Evolutionary conservation across 1,140 invertebrate species (phyloP).

Genomic region (Micrasema minimum): DNA sequence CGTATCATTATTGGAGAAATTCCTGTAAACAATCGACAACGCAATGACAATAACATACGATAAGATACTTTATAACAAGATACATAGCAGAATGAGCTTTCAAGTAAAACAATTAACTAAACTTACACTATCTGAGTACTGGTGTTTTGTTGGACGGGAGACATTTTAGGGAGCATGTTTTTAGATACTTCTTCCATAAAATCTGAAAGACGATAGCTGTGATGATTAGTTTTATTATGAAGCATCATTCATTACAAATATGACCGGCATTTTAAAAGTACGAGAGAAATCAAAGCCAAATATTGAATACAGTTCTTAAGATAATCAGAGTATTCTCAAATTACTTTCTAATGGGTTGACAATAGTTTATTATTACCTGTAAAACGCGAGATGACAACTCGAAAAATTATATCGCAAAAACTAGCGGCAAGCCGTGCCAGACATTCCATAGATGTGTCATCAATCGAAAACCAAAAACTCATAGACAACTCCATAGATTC

Average conservation of each 20-base stretch:
- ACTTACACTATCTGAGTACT: slow-evolving; percentile 64
- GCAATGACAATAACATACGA: no score
- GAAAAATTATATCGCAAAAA: slow-evolving; percentile 18
- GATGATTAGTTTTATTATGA: not conserved
- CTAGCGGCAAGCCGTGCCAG: slow-evolving; percentile 34
- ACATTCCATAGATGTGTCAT: slow-evolving; percentile 30
- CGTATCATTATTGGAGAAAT: slow-evolving; percentile 76
- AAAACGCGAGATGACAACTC: slow-evolving; percentile 11
- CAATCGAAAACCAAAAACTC: not conserved
- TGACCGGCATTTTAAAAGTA: slow-evolving; percentile 1
- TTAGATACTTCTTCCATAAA: slow-evolving; percentile 32
- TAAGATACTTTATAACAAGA: slow-evolving; percentile 1
- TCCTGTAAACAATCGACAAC: slow-evolving; percentile 66
- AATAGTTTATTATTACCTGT: not conserved
- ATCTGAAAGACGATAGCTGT: slow-evolving; percentile 17
- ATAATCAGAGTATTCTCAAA: no score
- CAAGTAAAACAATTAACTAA: slow-evolving; percentile 19
- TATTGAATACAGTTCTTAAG: not conserved
- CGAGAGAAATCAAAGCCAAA: not conserved
- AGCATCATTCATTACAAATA: not conserved
- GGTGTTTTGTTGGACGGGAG: slow-evolving; percentile 61
- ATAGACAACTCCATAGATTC: no score
- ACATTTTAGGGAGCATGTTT: slow-evolving; percentile 60
- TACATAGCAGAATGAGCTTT: not conserved
- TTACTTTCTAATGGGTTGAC: no score